These are phyloP conservation scores for Falco berigora DNA, from an alignment of 2,797 vertebrate species.

Conservation along the genomic window DNA sequence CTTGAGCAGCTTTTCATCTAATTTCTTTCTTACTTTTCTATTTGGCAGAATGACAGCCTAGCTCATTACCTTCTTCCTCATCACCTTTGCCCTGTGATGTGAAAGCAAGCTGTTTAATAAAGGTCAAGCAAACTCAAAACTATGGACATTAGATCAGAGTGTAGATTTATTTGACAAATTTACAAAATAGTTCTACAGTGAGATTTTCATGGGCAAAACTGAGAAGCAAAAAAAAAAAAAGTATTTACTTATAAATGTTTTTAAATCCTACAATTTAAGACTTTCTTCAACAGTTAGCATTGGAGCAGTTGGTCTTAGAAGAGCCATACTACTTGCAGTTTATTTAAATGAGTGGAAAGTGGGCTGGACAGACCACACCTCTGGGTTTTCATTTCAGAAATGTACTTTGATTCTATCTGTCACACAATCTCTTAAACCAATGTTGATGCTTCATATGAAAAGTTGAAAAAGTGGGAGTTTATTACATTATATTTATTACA, in stretches of 20 bases:
- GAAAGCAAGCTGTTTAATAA: not conserved
- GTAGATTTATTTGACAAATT: not conserved
- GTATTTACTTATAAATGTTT: not conserved
- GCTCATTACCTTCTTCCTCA: not conserved
- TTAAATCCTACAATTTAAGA: not conserved
- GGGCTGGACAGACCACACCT: not conserved
- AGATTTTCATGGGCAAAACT: not conserved
- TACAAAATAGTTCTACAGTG: not conserved
- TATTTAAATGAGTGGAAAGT: not conserved
- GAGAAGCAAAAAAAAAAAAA: not conserved
- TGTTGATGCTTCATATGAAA: not conserved
- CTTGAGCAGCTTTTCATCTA: slow-evolving; percentile 49
- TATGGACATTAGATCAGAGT: not conserved
- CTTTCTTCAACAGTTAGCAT: not conserved
- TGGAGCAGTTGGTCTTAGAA: not conserved
- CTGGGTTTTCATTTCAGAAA: not conserved
- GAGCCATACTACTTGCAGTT: not conserved
- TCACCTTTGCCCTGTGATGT: not conserved
- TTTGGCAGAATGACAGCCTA: not conserved
- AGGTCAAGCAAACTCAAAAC: not conserved
- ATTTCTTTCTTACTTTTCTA: slow-evolving; percentile 25
- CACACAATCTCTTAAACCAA: not conserved
- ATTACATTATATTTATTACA: not conserved
- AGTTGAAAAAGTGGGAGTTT: not conserved
- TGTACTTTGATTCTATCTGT: not conserved